A percentile compares a stretch with the other conserved stretches of the same genome.
phyloP scores from a whole-genome alignment of 2,113 vertebrate species.

The Calonectris borealis region DNA sequence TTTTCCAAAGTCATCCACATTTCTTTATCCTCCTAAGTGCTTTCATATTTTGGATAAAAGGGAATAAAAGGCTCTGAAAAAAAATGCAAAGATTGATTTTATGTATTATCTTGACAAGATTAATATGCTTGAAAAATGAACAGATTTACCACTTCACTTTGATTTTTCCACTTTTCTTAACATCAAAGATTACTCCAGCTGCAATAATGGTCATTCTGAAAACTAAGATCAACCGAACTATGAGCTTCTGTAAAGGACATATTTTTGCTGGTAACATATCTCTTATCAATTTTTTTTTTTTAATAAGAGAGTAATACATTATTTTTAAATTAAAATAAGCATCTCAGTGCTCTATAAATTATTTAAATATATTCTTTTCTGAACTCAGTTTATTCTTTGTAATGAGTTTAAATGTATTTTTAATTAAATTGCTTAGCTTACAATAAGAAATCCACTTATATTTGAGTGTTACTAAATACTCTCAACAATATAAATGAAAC shows the following conservation, averaged over 20 bases:
- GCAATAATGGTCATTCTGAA: constrained; percentile 71
- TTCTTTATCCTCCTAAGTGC: constrained; percentile 74
- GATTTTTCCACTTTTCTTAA: constrained; percentile 80
- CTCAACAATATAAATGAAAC: constrained; percentile 23
- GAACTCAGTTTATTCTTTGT: constrained; percentile 51
- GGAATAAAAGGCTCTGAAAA: constrained; percentile 69
- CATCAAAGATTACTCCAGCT: constrained; percentile 78
- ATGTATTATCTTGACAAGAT: constrained; percentile 84
- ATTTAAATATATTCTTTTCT: constrained; percentile 59
- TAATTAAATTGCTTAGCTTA: constrained; percentile 48
- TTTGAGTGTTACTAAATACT: constrained; percentile 57
- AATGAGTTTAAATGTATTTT: constrained; percentile 56
- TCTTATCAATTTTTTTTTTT: constrained; percentile 34
- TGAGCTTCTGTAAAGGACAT: constrained; percentile 22
- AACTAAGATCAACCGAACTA: constrained; percentile 63
- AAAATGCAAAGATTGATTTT: constrained; percentile 75
- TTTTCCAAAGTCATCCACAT: constrained; percentile 65
- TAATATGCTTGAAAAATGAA: constrained; percentile 83
- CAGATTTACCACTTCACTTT: constrained; percentile 81
- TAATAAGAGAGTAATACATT: constrained; percentile 44
- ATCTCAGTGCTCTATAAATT: constrained; percentile 33
- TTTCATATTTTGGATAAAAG: constrained; percentile 81
- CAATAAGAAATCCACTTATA: constrained; percentile 56
- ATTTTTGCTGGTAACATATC: constrained; percentile 51
- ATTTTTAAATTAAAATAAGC: constrained; percentile 51